Percentiles rank a stretch among this genome's conserved stretches.
These are phyloP conservation scores for Odontamblyopus rebecca DNA, from an alignment of 2,797 vertebrate species.

Conservation along the genomic window DNA sequence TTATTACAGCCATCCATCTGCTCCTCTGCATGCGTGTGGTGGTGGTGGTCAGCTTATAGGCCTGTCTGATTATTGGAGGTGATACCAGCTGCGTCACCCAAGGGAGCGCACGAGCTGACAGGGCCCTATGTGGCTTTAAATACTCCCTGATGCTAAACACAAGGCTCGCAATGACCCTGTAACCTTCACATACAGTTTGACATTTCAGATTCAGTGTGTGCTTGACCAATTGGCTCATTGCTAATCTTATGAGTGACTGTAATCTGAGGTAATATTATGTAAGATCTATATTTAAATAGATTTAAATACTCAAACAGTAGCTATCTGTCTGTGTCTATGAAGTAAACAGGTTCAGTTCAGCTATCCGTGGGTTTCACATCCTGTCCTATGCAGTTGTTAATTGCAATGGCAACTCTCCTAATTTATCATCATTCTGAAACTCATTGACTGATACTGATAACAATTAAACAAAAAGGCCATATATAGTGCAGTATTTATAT, in stretches of 20 bases:
- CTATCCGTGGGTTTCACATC: too few species aligned
- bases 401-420: too few species aligned
- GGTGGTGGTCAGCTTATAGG: constrained; percentile 57
- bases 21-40: constrained; percentile 26
- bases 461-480: too few species aligned
- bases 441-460: too few species aligned
- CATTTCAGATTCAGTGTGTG: constrained; percentile 24
- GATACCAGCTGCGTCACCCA: constrained; percentile 61
- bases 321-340: too few species aligned
- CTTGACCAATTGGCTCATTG: not conserved
- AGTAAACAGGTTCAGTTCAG: too few species aligned
- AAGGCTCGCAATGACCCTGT: constrained; percentile 14
- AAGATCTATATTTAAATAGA: not conserved
- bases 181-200: constrained; percentile 24
- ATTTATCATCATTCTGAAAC: too few species aligned
- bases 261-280: not conserved
- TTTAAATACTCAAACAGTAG: not conserved
- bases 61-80: constrained; percentile 62
- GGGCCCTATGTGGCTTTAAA: constrained; percentile 34
- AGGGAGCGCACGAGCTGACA: constrained; percentile 43
- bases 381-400: too few species aligned
- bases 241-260: not conserved
- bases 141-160: constrained; percentile 6
- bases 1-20: constrained; percentile 59
- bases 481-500: too few species aligned